Base-by-base conservation (phyloP, 1,140 invertebrate genomes). In the Achroia grisella region DNA sequence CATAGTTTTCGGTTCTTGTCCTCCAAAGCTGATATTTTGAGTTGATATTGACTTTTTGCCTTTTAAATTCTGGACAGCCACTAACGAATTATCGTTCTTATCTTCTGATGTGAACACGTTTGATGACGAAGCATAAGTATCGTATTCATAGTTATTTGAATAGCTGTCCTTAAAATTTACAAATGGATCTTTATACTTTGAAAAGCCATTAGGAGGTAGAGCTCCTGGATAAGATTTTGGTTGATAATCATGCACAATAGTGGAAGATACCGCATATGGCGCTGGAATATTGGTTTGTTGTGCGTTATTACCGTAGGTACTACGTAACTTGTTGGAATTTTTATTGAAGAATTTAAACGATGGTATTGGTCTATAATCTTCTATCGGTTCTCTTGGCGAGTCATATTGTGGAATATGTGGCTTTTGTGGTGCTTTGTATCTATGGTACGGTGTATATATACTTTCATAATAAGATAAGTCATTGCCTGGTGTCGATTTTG, bases 1-100 rank as follows among this genome's bases (percentile, higher is more conserved):
- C 11, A 66, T 69, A 10, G 77, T 74, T 41, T 77, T 55, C 42
- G 79, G 77, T 12, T 85, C 77, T 53, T 76, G 62, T 13, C 72
- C 74, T 9, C 76, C 80, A 57, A 87, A 86, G 28, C 56, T 81
- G 15, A 87, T 77, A 46, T 83, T 86, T 55, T 86, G 83, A 4
- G 69, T 77, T 4, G 85, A 86, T 41, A 87, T 53, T 0, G 82
- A 81, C 50, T 84, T 84, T 56, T 71, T 72, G 10, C 62, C 58
- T 46, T 70, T 82, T 40, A 68, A 63, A 12, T 51, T 31, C 42
- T 61, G 54, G 39, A 40, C 39, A 33, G 50, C 41, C 47, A 52
- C 50, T 12, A 50, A 39, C 9, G 44, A 28, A 44, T 54, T 60
- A 29, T 73, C 59, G 39, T 65, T 71, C 52, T 76, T 77, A 17